Conservation (phyloP, 2,888 invertebrate species). For the Netelia melanura region DNA sequence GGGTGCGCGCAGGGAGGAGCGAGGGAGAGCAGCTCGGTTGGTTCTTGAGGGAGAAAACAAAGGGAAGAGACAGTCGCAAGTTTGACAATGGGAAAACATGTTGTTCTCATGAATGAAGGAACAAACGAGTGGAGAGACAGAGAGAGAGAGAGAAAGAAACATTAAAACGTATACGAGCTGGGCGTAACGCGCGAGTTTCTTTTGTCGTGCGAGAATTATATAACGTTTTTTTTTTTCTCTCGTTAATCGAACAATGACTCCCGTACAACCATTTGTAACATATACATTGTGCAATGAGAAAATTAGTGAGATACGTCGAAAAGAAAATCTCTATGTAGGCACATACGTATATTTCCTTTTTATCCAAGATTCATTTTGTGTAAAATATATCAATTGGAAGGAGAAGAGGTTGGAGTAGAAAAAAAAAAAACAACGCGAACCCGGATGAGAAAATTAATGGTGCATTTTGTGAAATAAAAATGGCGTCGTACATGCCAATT, state of each 20-base stretch:
- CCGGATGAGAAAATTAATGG: slow-evolving; percentile 38
- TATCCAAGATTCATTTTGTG: not conserved
- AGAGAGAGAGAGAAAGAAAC: slow-evolving; percentile 42
- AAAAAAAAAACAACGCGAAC: too few species aligned
- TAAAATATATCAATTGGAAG: slow-evolving; percentile 15
- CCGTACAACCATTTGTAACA: not conserved
- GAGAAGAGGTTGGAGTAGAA: slow-evolving; percentile 1
- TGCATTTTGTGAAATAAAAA: slow-evolving; percentile 17
- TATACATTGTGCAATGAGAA: slow-evolving; percentile 49
- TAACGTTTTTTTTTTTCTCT: slow-evolving; percentile 19
- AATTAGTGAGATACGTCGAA: slow-evolving; percentile 4
- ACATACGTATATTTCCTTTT: not conserved
- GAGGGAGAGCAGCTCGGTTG: slow-evolving; percentile 13
- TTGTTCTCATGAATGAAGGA: slow-evolving; percentile 43
- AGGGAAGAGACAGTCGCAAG: slow-evolving; percentile 6
- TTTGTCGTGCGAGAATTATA: slow-evolving; percentile 43
- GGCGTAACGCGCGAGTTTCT: not conserved
- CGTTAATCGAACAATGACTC: slow-evolving; percentile 50
- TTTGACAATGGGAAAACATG: not conserved
- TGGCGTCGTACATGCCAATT: not conserved
- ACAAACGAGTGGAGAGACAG: slow-evolving; percentile 36
- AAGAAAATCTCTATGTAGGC: not conserved
- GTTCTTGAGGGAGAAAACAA: not conserved
- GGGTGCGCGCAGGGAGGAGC: slow-evolving; percentile 43
- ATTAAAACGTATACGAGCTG: not conserved